phyloP scores from a whole-genome alignment of 2,888 invertebrate genomes.

The Leptopterna dolabrata region DNA sequence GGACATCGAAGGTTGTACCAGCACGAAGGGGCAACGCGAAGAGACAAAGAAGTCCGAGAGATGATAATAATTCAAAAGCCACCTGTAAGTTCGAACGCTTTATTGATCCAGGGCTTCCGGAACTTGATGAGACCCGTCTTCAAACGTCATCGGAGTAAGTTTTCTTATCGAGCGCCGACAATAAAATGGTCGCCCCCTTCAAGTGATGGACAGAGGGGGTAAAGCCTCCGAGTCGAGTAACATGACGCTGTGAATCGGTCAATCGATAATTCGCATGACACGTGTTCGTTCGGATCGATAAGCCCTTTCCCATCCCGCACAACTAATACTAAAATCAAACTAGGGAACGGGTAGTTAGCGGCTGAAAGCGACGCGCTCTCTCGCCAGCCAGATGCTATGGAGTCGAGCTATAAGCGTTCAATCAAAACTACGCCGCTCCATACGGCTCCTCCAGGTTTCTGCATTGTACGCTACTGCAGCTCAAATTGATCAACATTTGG shows the following conservation, averaged over 20 bases:
- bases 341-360: neutral
- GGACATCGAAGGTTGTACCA: no score
- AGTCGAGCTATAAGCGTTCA: no score
- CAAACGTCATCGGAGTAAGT: neutral
- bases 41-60: neutral
- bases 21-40: no score
- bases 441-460: no score
- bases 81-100: neutral
- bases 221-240: neutral
- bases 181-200: neutral
- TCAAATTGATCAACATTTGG: no score
- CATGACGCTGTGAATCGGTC: neutral
- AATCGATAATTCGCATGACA: neutral
- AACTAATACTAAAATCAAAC: neutral
- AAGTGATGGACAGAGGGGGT: neutral
- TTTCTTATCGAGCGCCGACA: neutral
- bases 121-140: neutral
- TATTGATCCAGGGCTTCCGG: neutral
- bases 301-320: neutral
- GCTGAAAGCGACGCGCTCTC: no score
- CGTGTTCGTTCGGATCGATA: constrained; percentile 12
- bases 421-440: no score
- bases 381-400: no score
- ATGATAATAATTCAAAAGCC: neutral
- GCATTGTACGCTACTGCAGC: no score